Base-by-base conservation (phyloP, 1,140 invertebrate species). In the Drosophila parabipectinata region DNA sequence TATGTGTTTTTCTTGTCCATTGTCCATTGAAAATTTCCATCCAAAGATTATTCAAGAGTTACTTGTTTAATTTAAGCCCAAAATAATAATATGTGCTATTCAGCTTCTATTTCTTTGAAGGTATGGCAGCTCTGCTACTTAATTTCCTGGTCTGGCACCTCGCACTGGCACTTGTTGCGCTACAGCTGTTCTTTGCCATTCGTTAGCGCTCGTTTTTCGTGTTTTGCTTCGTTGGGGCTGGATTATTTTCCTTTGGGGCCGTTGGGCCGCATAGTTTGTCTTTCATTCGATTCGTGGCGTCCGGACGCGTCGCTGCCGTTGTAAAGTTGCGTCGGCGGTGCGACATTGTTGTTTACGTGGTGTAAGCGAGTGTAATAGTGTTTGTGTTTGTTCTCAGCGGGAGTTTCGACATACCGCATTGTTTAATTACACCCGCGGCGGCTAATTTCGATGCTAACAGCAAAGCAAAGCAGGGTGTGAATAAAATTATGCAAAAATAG, bases 341-440 rank as follows among this genome's bases (percentile, higher is more conserved):
- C 63, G 60, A 47, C 60, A 41, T 64, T 51, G 59, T 63, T 66
- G 55, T 57, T 58, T 64, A 50, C 63, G 63, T 67, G 62, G 24
- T 48, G 39, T 48, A 48, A 37, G 41, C 45, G 34, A 58, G 54
- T 59, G 66, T 45, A 52, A 64, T 24, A 15, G 54, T 18, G 8
- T 32, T 54, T 37, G 56, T 56, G 45, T 28, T 44, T 37, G 47
- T 71, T 69, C 67, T 50, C 55, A 71, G 66, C 56, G 68, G 34
- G 67, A 37, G 63, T 72, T 68, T 69, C 64, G 54, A 72, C 60
- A 72, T 71, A 71, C 68, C 68, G 63, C 63, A 67, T 59, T 67
- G 63, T 67, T 53, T 67, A 67, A 67, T 67, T 67, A 67, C 63
- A 64, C 47, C 47, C 47, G 37, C 63, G 26, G 47, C 63, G 63